Evolutionary conservation across 92 coral and sea anemone species (phyloP).

Genomic region (Metridium senile): DNA sequence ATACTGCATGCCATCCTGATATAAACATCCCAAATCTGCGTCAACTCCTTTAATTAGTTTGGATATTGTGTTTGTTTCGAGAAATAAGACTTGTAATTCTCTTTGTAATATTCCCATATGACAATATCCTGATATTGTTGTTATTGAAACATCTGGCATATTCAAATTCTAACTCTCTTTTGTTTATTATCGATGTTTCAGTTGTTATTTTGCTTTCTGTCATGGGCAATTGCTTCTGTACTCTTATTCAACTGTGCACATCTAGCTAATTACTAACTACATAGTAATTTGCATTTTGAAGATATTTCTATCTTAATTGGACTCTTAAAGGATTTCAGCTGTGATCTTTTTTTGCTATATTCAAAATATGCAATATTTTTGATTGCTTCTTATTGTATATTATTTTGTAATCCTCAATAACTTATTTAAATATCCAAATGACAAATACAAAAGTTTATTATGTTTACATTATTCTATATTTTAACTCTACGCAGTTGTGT

Average conservation of each 20-base stretch:
- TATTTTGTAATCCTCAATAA: too few relatives aligned
- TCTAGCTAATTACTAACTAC: too few relatives aligned
- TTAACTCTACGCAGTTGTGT: too few relatives aligned
- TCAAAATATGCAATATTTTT: too few relatives aligned
- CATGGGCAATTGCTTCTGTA: too few relatives aligned
- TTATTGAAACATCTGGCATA: not conserved
- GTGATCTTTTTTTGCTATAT: not conserved
- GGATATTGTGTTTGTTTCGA: not conserved
- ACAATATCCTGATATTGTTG: not conserved
- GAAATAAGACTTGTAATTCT: not conserved
- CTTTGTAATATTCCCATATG: not conserved
- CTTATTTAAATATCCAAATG: too few relatives aligned
- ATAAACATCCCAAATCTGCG: not conserved
- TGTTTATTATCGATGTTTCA: not conserved
- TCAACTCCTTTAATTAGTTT: not conserved
- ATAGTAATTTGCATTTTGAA: too few relatives aligned
- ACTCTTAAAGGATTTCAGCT: not conserved
- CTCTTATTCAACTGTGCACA: too few relatives aligned
- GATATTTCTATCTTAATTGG: not conserved
- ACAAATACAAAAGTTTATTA: too few relatives aligned
- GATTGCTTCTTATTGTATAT: too few relatives aligned
- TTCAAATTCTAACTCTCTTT: not conserved
- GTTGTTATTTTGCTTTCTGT: too few relatives aligned
- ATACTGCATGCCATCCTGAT: not conserved
- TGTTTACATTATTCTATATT: too few relatives aligned